Evolutionary conservation across 1,140 invertebrate genomes (phyloP).

Genomic region (Sarcophaga peregrina): DNA sequence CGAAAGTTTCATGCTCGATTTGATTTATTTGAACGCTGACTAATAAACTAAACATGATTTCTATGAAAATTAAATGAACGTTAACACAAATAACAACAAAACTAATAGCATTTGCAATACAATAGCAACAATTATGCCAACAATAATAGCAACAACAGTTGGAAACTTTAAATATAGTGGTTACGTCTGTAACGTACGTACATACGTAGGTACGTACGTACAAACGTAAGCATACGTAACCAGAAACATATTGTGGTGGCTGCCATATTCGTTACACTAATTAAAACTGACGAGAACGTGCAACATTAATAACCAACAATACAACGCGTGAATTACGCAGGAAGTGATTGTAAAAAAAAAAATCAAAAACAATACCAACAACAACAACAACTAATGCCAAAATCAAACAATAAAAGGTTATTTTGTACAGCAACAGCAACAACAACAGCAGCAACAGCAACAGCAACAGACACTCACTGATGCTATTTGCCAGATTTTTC

Average conservation of each 20-base stretch:
- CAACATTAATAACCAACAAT: conserved; percentile 40
- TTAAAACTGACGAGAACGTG: conserved; percentile 40
- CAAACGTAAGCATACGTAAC: too few relatives aligned
- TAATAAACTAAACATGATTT: conserved; percentile 23
- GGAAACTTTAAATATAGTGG: conserved; percentile 1
- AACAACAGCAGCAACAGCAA: not conserved
- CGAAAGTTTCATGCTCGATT: too few relatives aligned
- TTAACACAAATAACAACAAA: conserved; percentile 5
- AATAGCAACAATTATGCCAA: conserved; percentile 13
- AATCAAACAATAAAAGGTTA: not conserved
- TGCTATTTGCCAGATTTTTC: conserved; percentile 16
- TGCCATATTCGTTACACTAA: conserved; percentile 29
- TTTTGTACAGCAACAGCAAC: not conserved
- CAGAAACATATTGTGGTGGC: not conserved
- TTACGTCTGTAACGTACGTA: not conserved
- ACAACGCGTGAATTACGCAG: conserved; percentile 38
- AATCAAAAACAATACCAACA: conserved; percentile 1
- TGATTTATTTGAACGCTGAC: conserved; percentile 11
- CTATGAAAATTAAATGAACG: conserved; percentile 16
- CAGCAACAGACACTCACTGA: not conserved
- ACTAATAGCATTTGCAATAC: too few relatives aligned
- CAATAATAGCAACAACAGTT: conserved; percentile 28
- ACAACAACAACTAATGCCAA: not conserved
- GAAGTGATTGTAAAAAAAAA: conserved; percentile 14
- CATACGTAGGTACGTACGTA: too few relatives aligned